Percentiles rank a stretch among this genome's conserved stretches.
Evolutionary conservation across 2,113 vertebrate genomes (phyloP).

Genomic region (Miniopterus natalensis): DNA sequence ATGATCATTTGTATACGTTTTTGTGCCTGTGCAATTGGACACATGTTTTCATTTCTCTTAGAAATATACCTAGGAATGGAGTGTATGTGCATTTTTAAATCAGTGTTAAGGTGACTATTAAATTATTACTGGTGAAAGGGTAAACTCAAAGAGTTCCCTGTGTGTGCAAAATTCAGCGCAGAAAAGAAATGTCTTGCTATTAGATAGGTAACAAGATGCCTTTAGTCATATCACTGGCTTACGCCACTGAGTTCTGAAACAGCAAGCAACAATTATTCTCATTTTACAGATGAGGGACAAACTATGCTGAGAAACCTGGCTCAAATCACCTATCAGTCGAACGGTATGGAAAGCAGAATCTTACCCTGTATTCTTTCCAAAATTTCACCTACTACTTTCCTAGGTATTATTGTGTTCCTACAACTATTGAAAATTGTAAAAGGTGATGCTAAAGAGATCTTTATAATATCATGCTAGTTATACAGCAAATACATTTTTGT

Average conservation of each 20-base stretch:
- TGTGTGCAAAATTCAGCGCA: background rate
- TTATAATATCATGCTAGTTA: slow-evolving; percentile 2
- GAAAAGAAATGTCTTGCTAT: background rate
- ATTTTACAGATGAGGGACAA: background rate
- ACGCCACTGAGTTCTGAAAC: background rate
- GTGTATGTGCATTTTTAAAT: slow-evolving; percentile 28
- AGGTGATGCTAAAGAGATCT: background rate
- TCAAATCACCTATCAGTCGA: background rate
- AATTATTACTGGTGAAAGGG: slow-evolving; percentile 24
- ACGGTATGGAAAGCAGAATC: background rate
- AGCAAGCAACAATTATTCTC: background rate
- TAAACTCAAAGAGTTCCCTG: background rate
- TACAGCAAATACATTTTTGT: background rate
- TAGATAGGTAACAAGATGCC: background rate
- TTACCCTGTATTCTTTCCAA: background rate
- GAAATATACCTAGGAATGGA: background rate
- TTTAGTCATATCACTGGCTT: background rate
- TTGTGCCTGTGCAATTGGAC: background rate
- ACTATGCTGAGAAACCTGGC: background rate
- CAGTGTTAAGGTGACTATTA: background rate
- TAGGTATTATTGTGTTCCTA: background rate
- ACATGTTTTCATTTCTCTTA: background rate
- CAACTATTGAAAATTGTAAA: background rate
- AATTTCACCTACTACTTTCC: background rate
- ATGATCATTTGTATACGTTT: background rate